Evolutionary conservation across 2,797 vertebrate genomes (phyloP), one percentile per base, ranked within the genome.

Genomic region (Helarctos malayanus): DNA sequence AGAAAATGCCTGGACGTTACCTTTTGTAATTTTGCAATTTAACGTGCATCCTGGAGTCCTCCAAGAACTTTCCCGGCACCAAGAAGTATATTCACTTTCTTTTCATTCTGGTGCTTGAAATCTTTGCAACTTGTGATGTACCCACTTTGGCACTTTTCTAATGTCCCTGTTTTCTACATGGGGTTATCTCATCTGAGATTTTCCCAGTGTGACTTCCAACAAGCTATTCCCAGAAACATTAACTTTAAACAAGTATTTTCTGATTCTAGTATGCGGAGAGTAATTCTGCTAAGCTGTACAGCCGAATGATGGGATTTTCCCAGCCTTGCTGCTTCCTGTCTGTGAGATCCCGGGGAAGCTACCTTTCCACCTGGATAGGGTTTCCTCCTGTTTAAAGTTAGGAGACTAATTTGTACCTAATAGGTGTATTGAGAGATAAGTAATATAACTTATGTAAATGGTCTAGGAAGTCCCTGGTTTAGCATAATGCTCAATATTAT

Each of bases 241-340:
- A 38, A 32, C 87, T 79, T 90, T 73, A 95, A 89, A 71, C 21
- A 68, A 21, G 4, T 56, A 38, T 69, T 86, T 97, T 76, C 89
- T 84, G 19, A 71, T 25, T 95, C 11, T 29, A 5, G 35, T 73
- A 3, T 3, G 23, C 52, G 35, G 27, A 71, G 61, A 80, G 23
- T 57, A 61, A 47, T 65, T 76, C 61, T 76, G 1, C 38, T 38
- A 68, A 81, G 29, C 16, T 68, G 56, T 32, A 5, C 23, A 47
- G 54, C 65, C 8, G 19, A 10, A 10, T 59, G 35, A 16, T 7
- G 12, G 65, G 19, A 18, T 80, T 69, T 80, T 87, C 15, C 35
- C 12, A 18, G 25, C 52, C 63, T 41, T 84, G 56, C 13, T 9
- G 3, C 35, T 76, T 78, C 81, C 25, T 65, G 54, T 29, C 91